phyloP scores from a whole-genome alignment of 2,113 vertebrate genomes.

The Indicator maculatus region DNA sequence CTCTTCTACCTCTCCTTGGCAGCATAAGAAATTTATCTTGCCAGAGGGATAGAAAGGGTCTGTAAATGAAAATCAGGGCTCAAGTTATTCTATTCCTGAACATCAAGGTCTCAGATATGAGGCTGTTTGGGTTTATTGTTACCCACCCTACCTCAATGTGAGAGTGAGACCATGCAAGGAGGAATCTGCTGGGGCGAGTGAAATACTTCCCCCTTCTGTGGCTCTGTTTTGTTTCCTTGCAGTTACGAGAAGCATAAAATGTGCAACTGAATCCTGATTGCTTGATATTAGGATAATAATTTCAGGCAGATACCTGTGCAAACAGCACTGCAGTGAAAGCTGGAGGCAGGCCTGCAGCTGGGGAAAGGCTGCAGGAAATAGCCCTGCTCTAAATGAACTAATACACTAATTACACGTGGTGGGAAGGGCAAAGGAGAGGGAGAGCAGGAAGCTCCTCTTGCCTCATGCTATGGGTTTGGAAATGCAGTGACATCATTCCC shows the following conservation, averaged over 20 bases:
- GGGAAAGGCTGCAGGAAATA: constrained; percentile 65
- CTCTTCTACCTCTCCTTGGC: background rate
- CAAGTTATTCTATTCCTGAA: constrained; percentile 22
- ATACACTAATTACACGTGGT: constrained; percentile 76
- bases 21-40: constrained; percentile 34
- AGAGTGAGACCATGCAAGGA: constrained; percentile 68
- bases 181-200: constrained; percentile 63
- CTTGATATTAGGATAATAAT: constrained; percentile 76
- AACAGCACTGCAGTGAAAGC: constrained; percentile 68
- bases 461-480: constrained; percentile 64
- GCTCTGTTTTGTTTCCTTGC: constrained; percentile 56
- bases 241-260: constrained; percentile 69
- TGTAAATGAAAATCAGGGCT: constrained; percentile 46
- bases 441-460: constrained; percentile 77
- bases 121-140: constrained; percentile 46
- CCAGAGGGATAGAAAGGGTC: constrained; percentile 27
- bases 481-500: constrained; percentile 64
- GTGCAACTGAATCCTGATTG: constrained; percentile 66
- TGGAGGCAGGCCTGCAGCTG: constrained; percentile 68
- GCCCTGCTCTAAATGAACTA: constrained; percentile 69
- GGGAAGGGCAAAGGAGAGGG: constrained; percentile 70
- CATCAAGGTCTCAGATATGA: constrained; percentile 19
- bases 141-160: constrained; percentile 58
- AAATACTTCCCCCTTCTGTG: constrained; percentile 55
- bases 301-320: constrained; percentile 68